Percentiles rank a stretch among this genome's conserved stretches.
phyloP scores from a whole-genome alignment of 2,113 vertebrate genomes.

The Gnathonemus longibarbis region DNA sequence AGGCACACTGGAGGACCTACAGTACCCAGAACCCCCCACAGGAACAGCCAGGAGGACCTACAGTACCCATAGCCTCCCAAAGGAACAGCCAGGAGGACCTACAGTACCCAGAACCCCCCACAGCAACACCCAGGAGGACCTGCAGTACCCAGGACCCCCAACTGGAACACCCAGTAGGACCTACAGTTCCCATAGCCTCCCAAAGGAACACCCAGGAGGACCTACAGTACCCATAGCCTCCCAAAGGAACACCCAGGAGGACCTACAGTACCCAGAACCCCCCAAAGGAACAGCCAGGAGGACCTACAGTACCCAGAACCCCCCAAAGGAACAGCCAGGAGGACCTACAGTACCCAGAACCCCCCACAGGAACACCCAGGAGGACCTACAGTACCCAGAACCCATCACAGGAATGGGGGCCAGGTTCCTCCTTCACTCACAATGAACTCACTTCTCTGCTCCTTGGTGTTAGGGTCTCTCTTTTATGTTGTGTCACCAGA shows the following conservation, averaged over 20 bases:
- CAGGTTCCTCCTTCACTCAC: background rate
- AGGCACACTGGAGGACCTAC: background rate
- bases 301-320: no score
- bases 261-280: background rate
- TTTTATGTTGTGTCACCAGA: background rate
- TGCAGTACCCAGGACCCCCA: background rate
- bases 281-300: no score
- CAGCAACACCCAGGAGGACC: background rate
- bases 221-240: background rate
- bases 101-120: background rate
- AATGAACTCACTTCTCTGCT: background rate
- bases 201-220: no score
- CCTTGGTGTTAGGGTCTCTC: background rate
- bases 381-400: background rate
- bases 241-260: background rate
- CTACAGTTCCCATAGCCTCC: no score
- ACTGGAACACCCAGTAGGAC: no score
- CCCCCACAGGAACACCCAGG: background rate
- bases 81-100: no score
- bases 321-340: no score
- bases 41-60: no score
- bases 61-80: no score
- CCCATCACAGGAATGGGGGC: background rate
- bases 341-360: background rate
- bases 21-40: background rate